A percentile compares a stretch with the other conserved stretches of the same genome.
These are phyloP conservation scores for Campylorhamphus procurvoides DNA, from an alignment of 2,113 vertebrate species.

Conservation along the genomic window DNA sequence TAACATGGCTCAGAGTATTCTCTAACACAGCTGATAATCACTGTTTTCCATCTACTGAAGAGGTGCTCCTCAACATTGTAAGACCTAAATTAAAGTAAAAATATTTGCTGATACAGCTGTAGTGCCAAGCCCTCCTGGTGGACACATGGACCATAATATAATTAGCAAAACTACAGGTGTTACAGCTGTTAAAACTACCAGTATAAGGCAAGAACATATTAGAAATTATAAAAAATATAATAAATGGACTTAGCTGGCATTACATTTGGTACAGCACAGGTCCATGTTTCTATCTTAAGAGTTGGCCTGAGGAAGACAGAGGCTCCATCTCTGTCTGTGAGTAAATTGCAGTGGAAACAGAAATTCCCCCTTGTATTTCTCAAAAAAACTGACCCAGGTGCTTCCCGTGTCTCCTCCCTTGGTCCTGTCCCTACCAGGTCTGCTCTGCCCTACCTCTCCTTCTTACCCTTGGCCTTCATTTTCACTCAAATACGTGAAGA, in stretches of 20 bases:
- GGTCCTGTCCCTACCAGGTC: background rate
- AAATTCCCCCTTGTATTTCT: background rate
- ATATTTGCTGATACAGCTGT: background rate
- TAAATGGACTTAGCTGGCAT: background rate
- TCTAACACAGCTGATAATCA: background rate
- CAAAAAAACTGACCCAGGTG: background rate
- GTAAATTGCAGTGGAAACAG: background rate
- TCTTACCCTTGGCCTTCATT: background rate
- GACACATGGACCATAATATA: background rate
- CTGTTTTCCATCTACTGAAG: background rate
- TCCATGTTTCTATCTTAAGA: background rate
- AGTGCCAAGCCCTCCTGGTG: background rate
- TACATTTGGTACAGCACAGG: background rate
- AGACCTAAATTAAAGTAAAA: background rate
- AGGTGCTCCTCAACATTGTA: background rate
- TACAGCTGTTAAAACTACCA: background rate
- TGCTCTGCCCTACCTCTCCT: background rate
- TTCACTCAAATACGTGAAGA: background rate
- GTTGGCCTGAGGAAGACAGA: background rate
- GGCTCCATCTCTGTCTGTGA: background rate
- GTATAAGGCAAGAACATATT: background rate
- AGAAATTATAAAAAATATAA: background rate
- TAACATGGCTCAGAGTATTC: background rate
- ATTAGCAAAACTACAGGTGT: background rate
- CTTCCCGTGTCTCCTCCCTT: background rate